Evolutionary conservation across 30 jellyfish, hydroid and myxozoan species (phyloP).

Genomic region (Chironex yamaguchii): DNA sequence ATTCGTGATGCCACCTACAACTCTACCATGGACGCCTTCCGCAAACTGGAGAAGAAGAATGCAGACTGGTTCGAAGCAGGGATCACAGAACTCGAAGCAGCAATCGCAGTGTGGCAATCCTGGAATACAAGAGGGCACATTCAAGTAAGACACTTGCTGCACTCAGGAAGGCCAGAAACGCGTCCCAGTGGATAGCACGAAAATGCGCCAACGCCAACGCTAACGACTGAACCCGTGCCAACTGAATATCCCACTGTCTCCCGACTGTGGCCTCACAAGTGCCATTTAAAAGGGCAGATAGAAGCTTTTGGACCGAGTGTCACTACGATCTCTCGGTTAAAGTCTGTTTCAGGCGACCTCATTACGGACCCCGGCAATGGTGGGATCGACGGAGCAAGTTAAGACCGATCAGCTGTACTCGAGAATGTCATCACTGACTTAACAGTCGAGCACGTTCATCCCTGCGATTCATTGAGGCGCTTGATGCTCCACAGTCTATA

Average conservation of each 20-base stretch:
- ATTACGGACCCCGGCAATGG: slow-evolving; percentile 2
- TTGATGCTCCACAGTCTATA: neutral
- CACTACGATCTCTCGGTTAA: neutral
- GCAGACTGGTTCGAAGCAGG: neutral
- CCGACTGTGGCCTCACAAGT: neutral
- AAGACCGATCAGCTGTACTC: neutral
- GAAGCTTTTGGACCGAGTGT: neutral
- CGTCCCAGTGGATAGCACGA: neutral
- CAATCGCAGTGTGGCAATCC: neutral
- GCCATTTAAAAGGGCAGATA: neutral
- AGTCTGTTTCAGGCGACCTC: neutral
- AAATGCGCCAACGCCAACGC: neutral
- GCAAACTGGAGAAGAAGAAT: neutral
- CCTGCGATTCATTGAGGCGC: slow-evolving; percentile 19
- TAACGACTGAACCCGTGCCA: neutral
- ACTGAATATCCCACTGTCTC: neutral
- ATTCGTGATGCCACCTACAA: neutral
- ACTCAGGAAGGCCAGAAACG: neutral
- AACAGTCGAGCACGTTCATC: neutral
- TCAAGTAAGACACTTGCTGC: neutral
- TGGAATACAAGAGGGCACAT: no score
- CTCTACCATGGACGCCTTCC: neutral
- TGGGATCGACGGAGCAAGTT: slow-evolving; percentile 17
- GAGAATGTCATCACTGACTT: neutral
- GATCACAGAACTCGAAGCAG: neutral